Evolutionary conservation across 2,888 invertebrate species (phyloP).

Genomic region (Troglohyphantes excavatus): DNA sequence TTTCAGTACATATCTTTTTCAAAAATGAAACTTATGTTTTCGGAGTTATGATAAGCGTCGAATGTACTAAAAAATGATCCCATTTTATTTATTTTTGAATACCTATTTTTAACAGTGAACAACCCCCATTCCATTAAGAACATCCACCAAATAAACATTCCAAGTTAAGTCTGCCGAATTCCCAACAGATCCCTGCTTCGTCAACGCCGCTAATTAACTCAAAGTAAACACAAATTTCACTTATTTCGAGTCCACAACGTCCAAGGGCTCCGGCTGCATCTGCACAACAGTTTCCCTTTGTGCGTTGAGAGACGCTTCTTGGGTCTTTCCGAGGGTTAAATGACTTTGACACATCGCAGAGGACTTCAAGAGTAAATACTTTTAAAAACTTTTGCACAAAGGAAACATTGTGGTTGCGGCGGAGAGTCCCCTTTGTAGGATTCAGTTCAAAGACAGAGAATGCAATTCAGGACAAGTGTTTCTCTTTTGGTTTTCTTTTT

Average conservation of each 20-base stretch:
- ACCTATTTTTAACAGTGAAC: not conserved
- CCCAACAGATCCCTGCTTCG: constrained; percentile 17
- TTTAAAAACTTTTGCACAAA: not conserved
- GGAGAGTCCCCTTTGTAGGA: not conserved
- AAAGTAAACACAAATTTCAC: constrained; percentile 34
- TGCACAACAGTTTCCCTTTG: not conserved
- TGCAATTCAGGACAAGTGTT: not conserved
- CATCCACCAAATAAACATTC: not conserved
- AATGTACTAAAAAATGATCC: too few relatives aligned
- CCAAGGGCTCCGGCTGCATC: not conserved
- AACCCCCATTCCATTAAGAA: not conserved
- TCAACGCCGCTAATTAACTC: constrained; percentile 39
- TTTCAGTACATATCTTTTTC: too few relatives aligned
- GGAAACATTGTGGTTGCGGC: not conserved
- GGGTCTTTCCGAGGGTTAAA: constrained; percentile 11
- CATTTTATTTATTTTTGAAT: too few relatives aligned
- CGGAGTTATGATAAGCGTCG: too few relatives aligned
- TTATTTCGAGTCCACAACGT: not conserved
- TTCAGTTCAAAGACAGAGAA: not conserved
- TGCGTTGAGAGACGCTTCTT: constrained; percentile 1
- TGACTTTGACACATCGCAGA: constrained; percentile 51
- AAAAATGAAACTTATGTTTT: too few relatives aligned
- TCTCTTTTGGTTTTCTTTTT: not conserved
- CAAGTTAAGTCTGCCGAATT: not conserved
- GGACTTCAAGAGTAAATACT: not conserved